phyloP scores from a whole-genome alignment of 2,113 vertebrate species.

The Siniperca knerii region DNA sequence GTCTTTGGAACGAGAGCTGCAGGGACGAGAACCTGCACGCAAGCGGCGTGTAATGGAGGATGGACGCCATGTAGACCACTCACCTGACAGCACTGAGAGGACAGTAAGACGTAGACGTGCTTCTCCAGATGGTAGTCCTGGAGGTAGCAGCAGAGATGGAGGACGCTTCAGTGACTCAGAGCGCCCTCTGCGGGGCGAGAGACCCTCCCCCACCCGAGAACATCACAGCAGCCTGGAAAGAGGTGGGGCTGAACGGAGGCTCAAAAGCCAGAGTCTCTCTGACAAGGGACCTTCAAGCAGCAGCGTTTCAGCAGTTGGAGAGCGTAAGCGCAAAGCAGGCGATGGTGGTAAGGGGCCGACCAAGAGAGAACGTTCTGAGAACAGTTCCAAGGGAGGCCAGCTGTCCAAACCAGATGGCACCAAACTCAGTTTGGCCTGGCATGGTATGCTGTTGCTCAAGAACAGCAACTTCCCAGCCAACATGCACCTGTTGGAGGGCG shows the following conservation, averaged over 20 bases:
- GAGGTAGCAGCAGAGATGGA: constrained; percentile 91
- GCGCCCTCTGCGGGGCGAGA: constrained; percentile 89
- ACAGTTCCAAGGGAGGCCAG: constrained; percentile 80
- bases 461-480: constrained; percentile 99
- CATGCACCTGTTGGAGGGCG: constrained; percentile 97
- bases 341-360: constrained; percentile 87
- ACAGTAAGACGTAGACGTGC: constrained; percentile 90
- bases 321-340: constrained; percentile 90
- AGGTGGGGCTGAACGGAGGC: constrained; percentile 87
- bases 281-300: constrained; percentile 68
- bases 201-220: constrained; percentile 88
- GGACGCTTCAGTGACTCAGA: constrained; percentile 93
- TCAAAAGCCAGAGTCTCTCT: constrained; percentile 68
- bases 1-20: constrained; percentile 93
- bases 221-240: constrained; percentile 89
- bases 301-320: constrained; percentile 61
- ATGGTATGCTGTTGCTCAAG: constrained; percentile 97
- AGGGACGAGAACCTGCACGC: constrained; percentile 89
- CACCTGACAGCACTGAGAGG: constrained; percentile 93
- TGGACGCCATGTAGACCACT: constrained; percentile 91
- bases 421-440: constrained; percentile 95
- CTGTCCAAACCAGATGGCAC: constrained; percentile 81
- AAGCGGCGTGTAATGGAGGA: constrained; percentile 92
- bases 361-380: constrained; percentile 89
- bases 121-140: constrained; percentile 93